phyloP scores from a whole-genome alignment of 2,888 invertebrate genomes.

The Brachylomia viminalis region DNA sequence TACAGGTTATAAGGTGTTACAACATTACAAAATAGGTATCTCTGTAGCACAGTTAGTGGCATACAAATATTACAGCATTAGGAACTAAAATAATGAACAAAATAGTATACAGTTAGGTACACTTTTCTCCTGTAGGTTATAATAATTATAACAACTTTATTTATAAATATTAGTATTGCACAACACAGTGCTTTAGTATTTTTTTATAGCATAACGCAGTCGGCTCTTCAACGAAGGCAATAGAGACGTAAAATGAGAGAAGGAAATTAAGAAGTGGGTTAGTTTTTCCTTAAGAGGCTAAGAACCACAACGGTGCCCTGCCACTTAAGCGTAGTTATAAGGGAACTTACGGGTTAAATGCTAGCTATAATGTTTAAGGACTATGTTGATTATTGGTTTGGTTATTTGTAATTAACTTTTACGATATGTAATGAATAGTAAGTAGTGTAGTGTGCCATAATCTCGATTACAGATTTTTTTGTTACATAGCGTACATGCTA shows the following conservation, averaged over 20 bases:
- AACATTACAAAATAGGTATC: background rate
- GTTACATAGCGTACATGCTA: too few relatives aligned
- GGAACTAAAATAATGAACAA: background rate
- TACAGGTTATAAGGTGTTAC: background rate
- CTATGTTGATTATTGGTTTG: slow-evolving; percentile 14
- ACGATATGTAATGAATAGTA: slow-evolving; percentile 23
- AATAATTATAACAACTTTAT: background rate
- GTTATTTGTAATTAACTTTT: slow-evolving; percentile 35
- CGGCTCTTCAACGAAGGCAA: background rate
- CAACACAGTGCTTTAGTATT: background rate
- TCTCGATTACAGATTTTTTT: background rate
- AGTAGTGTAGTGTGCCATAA: background rate
- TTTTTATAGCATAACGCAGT: background rate
- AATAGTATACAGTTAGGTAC: too few relatives aligned
- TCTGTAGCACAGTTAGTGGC: background rate
- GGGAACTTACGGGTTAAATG: slow-evolving; percentile 1
- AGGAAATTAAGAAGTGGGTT: slow-evolving; percentile 1
- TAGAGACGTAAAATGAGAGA: background rate
- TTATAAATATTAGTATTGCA: background rate
- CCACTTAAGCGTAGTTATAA: slow-evolving; percentile 3
- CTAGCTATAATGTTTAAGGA: background rate
- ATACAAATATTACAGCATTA: background rate
- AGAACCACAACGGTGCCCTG: slow-evolving; percentile 1
- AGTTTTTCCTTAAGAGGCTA: background rate
- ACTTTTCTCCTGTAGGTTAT: background rate